Evolutionary conservation across 1,140 invertebrate species (phyloP).

Genomic region (Sarcophaga bullata): DNA sequence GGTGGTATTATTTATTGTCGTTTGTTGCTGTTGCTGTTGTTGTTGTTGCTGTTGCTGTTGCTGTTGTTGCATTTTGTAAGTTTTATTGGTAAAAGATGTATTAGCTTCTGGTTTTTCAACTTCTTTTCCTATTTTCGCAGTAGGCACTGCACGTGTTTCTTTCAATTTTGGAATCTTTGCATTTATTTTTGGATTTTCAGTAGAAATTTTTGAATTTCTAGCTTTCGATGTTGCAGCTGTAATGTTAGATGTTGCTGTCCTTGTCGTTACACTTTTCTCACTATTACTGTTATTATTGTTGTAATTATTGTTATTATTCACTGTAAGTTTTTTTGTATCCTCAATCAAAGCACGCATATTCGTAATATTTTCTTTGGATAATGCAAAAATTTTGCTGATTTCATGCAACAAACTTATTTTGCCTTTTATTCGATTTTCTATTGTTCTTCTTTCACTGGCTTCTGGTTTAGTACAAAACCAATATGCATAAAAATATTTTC

Average conservation of each 20-base stretch:
- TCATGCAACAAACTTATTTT: constrained; percentile 1
- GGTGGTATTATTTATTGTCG: constrained; percentile 47
- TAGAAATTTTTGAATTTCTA: neutral
- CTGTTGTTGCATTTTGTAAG: constrained; percentile 41
- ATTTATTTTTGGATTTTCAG: neutral
- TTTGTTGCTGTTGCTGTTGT: constrained; percentile 43
- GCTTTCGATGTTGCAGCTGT: constrained; percentile 21
- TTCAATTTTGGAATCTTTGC: neutral
- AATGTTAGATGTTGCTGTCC: constrained; percentile 6
- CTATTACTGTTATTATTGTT: constrained; percentile 47
- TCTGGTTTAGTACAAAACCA: neutral
- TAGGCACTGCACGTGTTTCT: constrained; percentile 20
- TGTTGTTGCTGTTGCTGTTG: constrained; percentile 41
- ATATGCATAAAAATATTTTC: neutral
- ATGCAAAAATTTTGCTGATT: neutral
- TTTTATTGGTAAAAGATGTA: constrained; percentile 45
- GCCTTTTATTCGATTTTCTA: neutral
- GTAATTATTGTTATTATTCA: constrained; percentile 52
- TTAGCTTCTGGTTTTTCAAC: constrained; percentile 46
- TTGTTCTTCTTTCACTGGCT: no score
- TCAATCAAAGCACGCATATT: constrained; percentile 62
- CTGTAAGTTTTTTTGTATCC: constrained; percentile 59
- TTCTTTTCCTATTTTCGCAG: constrained; percentile 38
- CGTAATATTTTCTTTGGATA: constrained; percentile 21
- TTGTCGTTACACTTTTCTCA: constrained; percentile 43